Conservation (phyloP, 2,888 invertebrate species). For the Drosophila austrosaltans region DNA sequence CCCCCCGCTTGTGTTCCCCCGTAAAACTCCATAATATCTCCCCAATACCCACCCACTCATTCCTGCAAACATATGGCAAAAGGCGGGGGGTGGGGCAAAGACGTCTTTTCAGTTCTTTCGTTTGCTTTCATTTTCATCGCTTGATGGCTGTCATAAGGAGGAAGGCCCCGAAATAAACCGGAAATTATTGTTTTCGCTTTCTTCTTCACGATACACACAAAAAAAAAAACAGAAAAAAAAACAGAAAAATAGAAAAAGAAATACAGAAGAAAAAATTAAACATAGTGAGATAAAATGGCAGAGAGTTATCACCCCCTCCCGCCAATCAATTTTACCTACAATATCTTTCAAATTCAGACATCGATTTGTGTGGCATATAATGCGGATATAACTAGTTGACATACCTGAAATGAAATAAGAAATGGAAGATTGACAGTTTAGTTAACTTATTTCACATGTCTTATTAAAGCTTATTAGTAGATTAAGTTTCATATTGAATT, state of each 20-base stretch:
- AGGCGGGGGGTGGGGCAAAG: constrained; percentile 13
- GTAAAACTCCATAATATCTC: not conserved
- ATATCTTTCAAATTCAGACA: not conserved
- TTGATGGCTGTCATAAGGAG: constrained; percentile 53
- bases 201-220: constrained; percentile 3
- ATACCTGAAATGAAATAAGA: constrained; percentile 46
- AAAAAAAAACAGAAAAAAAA: not conserved
- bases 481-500: no score
- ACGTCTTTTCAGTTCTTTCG: constrained; percentile 12
- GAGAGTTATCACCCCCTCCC: not conserved
- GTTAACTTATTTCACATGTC: not conserved
- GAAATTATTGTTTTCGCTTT: constrained; percentile 55
- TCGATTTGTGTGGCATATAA: not conserved
- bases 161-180: constrained; percentile 50
- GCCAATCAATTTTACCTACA: constrained; percentile 2
- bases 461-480: no score
- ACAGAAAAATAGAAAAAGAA: not conserved
- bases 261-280: not conserved
- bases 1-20: no score
- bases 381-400: constrained; percentile 3
- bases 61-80: constrained; percentile 38
- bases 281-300: not conserved
- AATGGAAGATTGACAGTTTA: constrained; percentile 1
- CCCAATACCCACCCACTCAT: not conserved
- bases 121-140: constrained; percentile 41